A percentile compares a stretch with the other conserved stretches of the same genome.
Evolutionary conservation across 1,140 invertebrate species (phyloP).

Genomic region (Colletes latitarsis): DNA sequence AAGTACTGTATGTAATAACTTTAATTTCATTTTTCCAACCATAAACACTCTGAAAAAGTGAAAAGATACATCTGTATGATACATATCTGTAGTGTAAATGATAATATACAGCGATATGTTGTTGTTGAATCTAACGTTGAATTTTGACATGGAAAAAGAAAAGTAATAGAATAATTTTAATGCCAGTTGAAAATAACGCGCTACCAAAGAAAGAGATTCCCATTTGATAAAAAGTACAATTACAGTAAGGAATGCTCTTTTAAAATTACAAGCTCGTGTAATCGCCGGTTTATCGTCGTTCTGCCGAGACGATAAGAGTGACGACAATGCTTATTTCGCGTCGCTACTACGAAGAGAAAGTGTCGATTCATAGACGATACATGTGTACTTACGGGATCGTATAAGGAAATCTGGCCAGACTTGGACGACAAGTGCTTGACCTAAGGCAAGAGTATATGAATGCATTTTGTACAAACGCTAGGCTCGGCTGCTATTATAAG

Average conservation of each 20-base stretch:
- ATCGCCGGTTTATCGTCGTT: not conserved
- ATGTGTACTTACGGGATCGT: constrained; percentile 18
- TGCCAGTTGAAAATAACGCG: too few relatives aligned
- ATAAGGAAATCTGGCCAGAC: constrained; percentile 53
- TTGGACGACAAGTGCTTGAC: constrained; percentile 63
- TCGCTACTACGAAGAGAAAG: not conserved
- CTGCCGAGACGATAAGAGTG: not conserved
- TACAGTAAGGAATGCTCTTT: not conserved
- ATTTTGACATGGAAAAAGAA: too few relatives aligned
- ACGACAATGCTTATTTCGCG: constrained; percentile 12
- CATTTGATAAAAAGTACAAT: not conserved
- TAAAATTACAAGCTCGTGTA: too few relatives aligned
- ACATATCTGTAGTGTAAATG: too few relatives aligned
- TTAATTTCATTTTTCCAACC: too few relatives aligned
- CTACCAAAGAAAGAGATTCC: too few relatives aligned
- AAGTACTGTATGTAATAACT: too few relatives aligned
- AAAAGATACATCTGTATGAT: too few relatives aligned
- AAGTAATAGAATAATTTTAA: too few relatives aligned
- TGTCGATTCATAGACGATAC: constrained; percentile 29
- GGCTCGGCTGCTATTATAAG: constrained; percentile 74
- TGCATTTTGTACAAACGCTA: constrained; percentile 74
- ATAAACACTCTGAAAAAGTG: too few relatives aligned
- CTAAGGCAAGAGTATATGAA: constrained; percentile 70
- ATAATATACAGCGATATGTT: too few relatives aligned
- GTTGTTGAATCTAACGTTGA: too few relatives aligned